Percentiles rank a stretch among this genome's conserved stretches.
phyloP scores from a whole-genome alignment of 2,888 invertebrate species.

The Argynnis bischoffii region DNA sequence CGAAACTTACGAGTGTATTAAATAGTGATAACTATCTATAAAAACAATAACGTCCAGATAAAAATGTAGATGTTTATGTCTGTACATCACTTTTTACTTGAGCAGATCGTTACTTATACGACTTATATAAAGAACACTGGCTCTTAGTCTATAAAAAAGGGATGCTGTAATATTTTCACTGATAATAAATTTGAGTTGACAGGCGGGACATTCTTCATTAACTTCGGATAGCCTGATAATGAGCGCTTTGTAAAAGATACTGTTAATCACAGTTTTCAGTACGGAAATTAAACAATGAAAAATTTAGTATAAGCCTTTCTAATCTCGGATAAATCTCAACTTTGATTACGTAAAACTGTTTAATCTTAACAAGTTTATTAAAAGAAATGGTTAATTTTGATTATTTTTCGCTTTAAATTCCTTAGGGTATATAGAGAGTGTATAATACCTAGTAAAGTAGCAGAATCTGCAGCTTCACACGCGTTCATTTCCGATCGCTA shows the following conservation, averaged over 20 bases:
- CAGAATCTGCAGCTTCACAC: no score
- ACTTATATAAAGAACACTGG: no score
- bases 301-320: conserved; percentile 18
- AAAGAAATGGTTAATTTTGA: conserved; percentile 6
- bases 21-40: no score
- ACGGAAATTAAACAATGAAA: conserved; percentile 38
- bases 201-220: conserved; percentile 35
- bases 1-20: no score
- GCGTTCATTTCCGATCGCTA: no score
- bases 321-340: conserved; percentile 15
- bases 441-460: no score
- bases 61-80: no score
- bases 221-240: conserved; percentile 28
- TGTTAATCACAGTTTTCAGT: conserved; percentile 31
- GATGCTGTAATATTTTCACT: conserved; percentile 8
- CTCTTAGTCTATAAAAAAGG: background rate
- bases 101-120: no score
- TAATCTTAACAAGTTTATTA: conserved; percentile 17
- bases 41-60: no score
- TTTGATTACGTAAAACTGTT: conserved; percentile 7
- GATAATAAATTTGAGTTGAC: conserved; percentile 22
- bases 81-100: no score
- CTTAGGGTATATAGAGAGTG: background rate
- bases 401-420: background rate
- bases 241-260: conserved; percentile 25